phyloP scores from a whole-genome alignment of 2,113 vertebrate species.

The Podarcis raffonei region DNA sequence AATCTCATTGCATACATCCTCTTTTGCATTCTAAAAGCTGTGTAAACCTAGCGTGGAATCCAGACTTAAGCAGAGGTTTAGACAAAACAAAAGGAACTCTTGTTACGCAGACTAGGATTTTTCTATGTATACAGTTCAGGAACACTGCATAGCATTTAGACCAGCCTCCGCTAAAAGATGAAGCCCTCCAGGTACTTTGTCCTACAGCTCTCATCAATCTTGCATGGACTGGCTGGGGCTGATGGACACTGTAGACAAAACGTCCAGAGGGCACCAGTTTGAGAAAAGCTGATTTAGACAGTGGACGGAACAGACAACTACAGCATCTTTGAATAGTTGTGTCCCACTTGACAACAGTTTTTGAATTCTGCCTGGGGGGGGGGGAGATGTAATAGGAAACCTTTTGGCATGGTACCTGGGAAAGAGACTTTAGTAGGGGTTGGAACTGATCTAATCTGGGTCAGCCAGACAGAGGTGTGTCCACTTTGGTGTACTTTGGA shows the following conservation, averaged over 20 bases:
- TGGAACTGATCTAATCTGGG: background rate
- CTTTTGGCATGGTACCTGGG: background rate
- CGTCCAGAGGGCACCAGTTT: too few relatives aligned
- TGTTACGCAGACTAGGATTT: too few relatives aligned
- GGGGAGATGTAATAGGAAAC: background rate
- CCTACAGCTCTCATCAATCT: too few relatives aligned
- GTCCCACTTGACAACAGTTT: too few relatives aligned
- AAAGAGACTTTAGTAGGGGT: background rate
- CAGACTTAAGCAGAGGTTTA: background rate
- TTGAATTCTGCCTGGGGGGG: background rate
- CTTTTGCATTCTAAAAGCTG: background rate
- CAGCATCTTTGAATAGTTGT: background rate
- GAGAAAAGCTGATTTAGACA: background rate
- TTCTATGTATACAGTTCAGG: background rate
- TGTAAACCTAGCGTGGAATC: background rate
- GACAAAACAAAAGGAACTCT: background rate
- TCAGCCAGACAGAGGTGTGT: background rate
- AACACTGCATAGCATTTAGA: background rate
- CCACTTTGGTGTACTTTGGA: background rate
- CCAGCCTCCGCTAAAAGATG: too few relatives aligned
- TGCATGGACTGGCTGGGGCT: too few relatives aligned
- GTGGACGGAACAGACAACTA: background rate
- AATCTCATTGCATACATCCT: background rate
- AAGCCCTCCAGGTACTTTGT: too few relatives aligned
- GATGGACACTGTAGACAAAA: too few relatives aligned